phyloP scores from a whole-genome alignment of 2,113 vertebrate species.

The Esox niger region DNA sequence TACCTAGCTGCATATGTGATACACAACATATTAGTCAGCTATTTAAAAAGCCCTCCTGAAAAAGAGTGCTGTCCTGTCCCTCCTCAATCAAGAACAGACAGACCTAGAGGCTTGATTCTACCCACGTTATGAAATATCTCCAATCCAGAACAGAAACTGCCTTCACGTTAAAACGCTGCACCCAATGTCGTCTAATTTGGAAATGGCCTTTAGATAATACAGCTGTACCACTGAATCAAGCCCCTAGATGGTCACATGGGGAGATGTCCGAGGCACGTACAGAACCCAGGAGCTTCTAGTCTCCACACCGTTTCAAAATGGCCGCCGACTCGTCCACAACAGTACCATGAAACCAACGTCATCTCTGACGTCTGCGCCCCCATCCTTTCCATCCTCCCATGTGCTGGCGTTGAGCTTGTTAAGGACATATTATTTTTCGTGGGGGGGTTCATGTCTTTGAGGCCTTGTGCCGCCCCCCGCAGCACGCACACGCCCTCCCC shows the following conservation, averaged over 20 bases:
- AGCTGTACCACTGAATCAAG: too few species aligned
- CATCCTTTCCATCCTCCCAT: constrained; percentile 22
- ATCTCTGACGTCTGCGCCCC: constrained; percentile 42
- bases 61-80: constrained; percentile 57
- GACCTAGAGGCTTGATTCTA: too few species aligned
- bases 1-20: constrained; percentile 72
- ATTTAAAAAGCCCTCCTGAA: constrained; percentile 64
- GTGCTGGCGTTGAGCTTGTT: constrained; percentile 56
- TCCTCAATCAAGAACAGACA: constrained; percentile 52
- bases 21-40: constrained; percentile 70
- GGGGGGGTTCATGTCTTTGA: constrained; percentile 61
- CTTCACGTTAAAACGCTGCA: too few species aligned
- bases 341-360: constrained; percentile 26
- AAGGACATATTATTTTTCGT: constrained; percentile 16
- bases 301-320: constrained; percentile 36
- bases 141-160: too few species aligned
- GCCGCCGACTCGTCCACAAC: constrained; percentile 59
- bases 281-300: constrained; percentile 66
- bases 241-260: too few species aligned
- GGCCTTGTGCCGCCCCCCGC: constrained; percentile 94
- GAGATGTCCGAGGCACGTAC: constrained; percentile 58
- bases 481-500: constrained; percentile 90
- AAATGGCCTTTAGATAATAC: too few species aligned
- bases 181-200: too few species aligned
- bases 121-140: too few species aligned